Evolutionary conservation across 23 tunicate species (phyloP).

Genomic region (Styela plicata): DNA sequence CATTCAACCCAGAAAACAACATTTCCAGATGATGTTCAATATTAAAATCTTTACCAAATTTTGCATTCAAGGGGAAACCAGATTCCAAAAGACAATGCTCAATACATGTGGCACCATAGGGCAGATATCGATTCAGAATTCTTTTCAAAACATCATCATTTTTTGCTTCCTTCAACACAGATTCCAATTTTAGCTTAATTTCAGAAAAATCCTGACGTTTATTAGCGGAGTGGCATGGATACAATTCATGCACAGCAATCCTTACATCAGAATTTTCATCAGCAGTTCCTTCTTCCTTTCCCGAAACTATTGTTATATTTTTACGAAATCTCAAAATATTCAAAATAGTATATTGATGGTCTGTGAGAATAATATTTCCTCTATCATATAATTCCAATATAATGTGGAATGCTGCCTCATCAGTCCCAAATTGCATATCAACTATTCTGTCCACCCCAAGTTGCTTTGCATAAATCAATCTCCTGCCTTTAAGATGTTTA

Average conservation of each 20-base stretch:
- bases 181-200: slow-evolving; percentile 38
- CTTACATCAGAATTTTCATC: slow-evolving; percentile 81
- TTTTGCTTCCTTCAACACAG: slow-evolving; percentile 47
- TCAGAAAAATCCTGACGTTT: slow-evolving; percentile 38
- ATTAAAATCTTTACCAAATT: slow-evolving; percentile 55
- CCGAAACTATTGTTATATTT: slow-evolving; percentile 19
- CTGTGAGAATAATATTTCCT: slow-evolving; percentile 82
- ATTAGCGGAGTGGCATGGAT: slow-evolving; percentile 62
- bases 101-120: slow-evolving; percentile 79
- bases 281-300: not conserved
- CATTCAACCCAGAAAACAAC: slow-evolving; percentile 41
- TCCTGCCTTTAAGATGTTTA: slow-evolving; percentile 81
- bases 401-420: slow-evolving; percentile 85
- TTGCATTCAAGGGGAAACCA: slow-evolving; percentile 57
- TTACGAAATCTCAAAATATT: slow-evolving; percentile 72
- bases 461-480: slow-evolving; percentile 73
- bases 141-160: slow-evolving; percentile 54
- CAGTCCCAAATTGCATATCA: slow-evolving; percentile 92
- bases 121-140: slow-evolving; percentile 58
- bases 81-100: slow-evolving; percentile 64
- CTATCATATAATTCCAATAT: slow-evolving; percentile 87
- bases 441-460: slow-evolving; percentile 90
- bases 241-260: slow-evolving; percentile 87
- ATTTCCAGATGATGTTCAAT: slow-evolving; percentile 34
- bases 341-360: slow-evolving; percentile 62